A percentile compares a stretch with the other conserved stretches of the same genome.
phyloP scores from a whole-genome alignment of 2,113 vertebrate species.

The Chamaea fasciata region DNA sequence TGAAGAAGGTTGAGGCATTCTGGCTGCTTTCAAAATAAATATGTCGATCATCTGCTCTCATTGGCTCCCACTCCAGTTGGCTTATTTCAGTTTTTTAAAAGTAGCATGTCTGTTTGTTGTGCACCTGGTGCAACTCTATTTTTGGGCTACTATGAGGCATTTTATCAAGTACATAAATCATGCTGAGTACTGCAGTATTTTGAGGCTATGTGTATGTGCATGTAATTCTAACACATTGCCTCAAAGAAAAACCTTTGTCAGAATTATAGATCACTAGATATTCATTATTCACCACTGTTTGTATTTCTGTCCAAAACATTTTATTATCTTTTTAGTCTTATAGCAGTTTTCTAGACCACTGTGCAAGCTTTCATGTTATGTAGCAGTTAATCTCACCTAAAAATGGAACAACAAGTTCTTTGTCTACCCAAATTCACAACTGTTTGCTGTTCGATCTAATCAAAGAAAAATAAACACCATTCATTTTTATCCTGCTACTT shows the following conservation, averaged over 20 bases:
- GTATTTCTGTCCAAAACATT: constrained; percentile 20
- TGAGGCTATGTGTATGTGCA: not conserved
- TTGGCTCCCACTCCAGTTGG: constrained; percentile 11
- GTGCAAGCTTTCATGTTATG: not conserved
- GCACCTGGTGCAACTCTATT: constrained; percentile 38
- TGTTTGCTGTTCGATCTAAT: not conserved
- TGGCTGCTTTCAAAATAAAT: constrained; percentile 52
- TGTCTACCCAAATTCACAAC: not conserved
- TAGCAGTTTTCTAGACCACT: not conserved
- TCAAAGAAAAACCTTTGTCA: constrained; percentile 31
- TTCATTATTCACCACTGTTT: constrained; percentile 29
- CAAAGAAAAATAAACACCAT: constrained; percentile 12
- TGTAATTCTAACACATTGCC: constrained; percentile 8
- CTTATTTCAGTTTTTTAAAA: constrained; percentile 9
- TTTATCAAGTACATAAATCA: constrained; percentile 36
- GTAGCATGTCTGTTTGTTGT: not conserved
- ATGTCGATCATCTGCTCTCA: constrained; percentile 36
- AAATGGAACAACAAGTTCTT: not conserved
- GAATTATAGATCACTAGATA: not conserved
- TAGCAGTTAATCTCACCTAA: not conserved
- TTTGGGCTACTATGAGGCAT: constrained; percentile 24
- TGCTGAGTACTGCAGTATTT: constrained; percentile 19
- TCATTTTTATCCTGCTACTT: not conserved
- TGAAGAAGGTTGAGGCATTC: constrained; percentile 32
- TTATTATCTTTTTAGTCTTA: constrained; percentile 37